Evolutionary conservation across 2,888 invertebrate genomes (phyloP).

Genomic region (Siphlonurus alternatus): DNA sequence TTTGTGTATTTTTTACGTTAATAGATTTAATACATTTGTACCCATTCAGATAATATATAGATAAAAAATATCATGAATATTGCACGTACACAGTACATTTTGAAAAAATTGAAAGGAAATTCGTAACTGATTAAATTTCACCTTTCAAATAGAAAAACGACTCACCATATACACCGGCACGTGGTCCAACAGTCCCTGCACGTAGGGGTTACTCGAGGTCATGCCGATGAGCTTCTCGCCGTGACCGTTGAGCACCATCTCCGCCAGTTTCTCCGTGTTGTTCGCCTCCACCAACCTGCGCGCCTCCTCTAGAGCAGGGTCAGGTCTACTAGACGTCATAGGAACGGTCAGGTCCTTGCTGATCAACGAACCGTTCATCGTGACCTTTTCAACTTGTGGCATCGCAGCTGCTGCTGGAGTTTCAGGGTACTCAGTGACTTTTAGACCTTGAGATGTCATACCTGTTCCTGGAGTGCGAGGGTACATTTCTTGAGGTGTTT

Average conservation of each 20-base stretch:
- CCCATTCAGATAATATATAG: no score
- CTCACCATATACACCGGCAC: conserved; percentile 74
- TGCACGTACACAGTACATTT: background rate
- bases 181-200: conserved; percentile 74
- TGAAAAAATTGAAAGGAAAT: background rate
- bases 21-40: no score
- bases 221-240: conserved; percentile 58
- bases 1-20: no score
- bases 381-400: background rate
- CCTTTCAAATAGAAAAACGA: conserved; percentile 6
- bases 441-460: no score
- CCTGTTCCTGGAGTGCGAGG: no score
- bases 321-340: background rate
- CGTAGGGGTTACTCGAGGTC: conserved; percentile 52
- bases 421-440: no score
- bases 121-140: background rate
- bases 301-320: conserved; percentile 32
- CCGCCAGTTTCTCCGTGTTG: conserved; percentile 80
- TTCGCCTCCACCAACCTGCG: conserved; percentile 31
- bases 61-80: no score
- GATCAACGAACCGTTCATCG: conserved; percentile 10
- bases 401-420: background rate
- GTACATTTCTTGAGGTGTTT: no score
- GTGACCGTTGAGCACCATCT: conserved; percentile 75
- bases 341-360: conserved; percentile 10